phyloP scores from a whole-genome alignment of 2,888 invertebrate genomes.

The Papilio protenor region DNA sequence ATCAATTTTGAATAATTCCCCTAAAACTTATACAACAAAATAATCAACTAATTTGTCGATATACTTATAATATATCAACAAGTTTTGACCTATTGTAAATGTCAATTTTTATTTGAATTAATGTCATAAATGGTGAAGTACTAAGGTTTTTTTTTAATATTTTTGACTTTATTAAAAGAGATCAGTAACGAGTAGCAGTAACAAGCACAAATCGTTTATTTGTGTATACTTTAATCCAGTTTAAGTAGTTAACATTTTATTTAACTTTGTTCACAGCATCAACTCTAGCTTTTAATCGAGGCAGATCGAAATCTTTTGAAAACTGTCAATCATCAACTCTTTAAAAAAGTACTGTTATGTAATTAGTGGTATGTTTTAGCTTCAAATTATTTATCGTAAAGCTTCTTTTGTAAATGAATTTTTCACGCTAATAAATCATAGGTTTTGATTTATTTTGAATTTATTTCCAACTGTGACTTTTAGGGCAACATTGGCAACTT shows the following conservation, averaged over 20 bases:
- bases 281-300: not conserved
- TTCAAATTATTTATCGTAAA: not conserved
- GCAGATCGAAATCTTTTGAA: not conserved
- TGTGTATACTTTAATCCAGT: not conserved
- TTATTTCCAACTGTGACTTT: not conserved
- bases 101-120: slow-evolving; percentile 30
- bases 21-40: slow-evolving; percentile 46
- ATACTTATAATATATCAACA: slow-evolving; percentile 13
- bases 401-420: not conserved
- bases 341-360: not conserved
- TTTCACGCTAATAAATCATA: not conserved
- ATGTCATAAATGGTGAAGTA: slow-evolving; percentile 21
- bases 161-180: slow-evolving; percentile 15
- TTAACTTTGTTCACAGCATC: not conserved
- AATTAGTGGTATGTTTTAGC: not conserved
- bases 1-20: slow-evolving; percentile 74
- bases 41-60: slow-evolving; percentile 20
- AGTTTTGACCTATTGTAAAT: slow-evolving; percentile 4
- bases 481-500: not conserved
- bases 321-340: not conserved
- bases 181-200: not conserved
- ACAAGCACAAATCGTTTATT: slow-evolving; percentile 11
- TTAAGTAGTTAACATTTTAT: not conserved
- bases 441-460: not conserved
- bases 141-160: slow-evolving; percentile 1